phyloP scores from a whole-genome alignment of 1,140 invertebrate species.

The Hyposmocoma kahamanoa region DNA sequence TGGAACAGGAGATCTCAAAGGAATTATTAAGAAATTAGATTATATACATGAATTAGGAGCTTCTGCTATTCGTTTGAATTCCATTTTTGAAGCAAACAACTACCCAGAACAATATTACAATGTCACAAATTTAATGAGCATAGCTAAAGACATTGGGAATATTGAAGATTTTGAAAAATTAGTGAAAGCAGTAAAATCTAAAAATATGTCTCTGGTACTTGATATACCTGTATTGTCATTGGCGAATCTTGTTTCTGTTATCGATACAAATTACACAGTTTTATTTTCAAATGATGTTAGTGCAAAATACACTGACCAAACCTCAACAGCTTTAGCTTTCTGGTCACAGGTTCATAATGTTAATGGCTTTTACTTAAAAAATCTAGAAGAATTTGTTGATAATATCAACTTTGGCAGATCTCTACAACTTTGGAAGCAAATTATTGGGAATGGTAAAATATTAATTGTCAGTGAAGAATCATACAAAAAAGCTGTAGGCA shows the following conservation, averaged over 20 bases:
- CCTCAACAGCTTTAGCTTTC: conserved; percentile 75
- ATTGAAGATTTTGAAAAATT: conserved; percentile 79
- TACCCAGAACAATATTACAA: conserved; percentile 83
- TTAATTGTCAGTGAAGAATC: conserved; percentile 79
- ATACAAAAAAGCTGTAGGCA: conserved; percentile 61
- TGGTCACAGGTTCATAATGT: conserved; percentile 79
- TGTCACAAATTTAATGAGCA: conserved; percentile 75
- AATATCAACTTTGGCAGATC: conserved; percentile 63
- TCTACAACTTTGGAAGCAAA: conserved; percentile 79
- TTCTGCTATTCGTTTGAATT: conserved; percentile 81
- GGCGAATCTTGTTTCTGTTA: conserved; percentile 53
- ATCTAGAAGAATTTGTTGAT: conserved; percentile 73
- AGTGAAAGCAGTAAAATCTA: conserved; percentile 74
- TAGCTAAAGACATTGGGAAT: conserved; percentile 79
- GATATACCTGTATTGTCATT: conserved; percentile 83
- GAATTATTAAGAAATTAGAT: conserved; percentile 78
- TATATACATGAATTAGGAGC: conserved; percentile 81
- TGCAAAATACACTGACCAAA: conserved; percentile 36
- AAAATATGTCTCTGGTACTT: conserved; percentile 82
- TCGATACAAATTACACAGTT: conserved; percentile 28
- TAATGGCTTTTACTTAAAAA: conserved; percentile 88
- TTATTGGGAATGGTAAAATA: conserved; percentile 76
- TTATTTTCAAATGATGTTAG: conserved; percentile 32
- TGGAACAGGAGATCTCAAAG: conserved; percentile 83
- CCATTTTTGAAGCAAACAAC: conserved; percentile 80